These are phyloP conservation scores for Phaetusa simplex DNA, from an alignment of 2,113 vertebrate genomes.

Conservation along the genomic window DNA sequence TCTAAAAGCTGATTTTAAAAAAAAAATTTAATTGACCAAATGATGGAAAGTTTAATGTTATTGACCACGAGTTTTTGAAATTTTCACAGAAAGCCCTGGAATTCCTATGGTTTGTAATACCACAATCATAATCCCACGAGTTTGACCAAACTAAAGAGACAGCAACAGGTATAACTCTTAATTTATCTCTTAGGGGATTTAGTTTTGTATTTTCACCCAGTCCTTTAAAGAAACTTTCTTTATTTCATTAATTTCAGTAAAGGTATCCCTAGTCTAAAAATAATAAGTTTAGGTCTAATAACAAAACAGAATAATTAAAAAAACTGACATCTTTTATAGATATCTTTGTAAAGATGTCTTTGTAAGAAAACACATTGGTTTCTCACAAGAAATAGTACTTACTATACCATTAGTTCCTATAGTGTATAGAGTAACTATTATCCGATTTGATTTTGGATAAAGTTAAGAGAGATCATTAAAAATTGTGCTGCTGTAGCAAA, in stretches of 20 bases:
- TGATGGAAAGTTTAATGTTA: neutral
- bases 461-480: neutral
- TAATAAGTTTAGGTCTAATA: neutral
- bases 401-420: neutral
- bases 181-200: neutral
- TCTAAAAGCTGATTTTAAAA: neutral
- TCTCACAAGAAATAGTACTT: neutral
- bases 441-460: neutral
- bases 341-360: neutral
- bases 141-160: neutral
- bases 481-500: neutral
- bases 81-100: neutral
- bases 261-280: neutral
- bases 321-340: neutral
- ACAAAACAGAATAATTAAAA: neutral
- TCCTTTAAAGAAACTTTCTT: neutral
- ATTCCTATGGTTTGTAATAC: neutral
- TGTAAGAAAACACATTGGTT: neutral
- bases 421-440: neutral
- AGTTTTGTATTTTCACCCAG: neutral
- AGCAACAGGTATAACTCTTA: neutral
- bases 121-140: neutral
- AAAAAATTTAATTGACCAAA: neutral
- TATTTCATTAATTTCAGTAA: neutral
- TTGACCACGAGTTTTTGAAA: neutral